phyloP scores from a whole-genome alignment of 2,113 vertebrate species.

The Bubo scandiacus region DNA sequence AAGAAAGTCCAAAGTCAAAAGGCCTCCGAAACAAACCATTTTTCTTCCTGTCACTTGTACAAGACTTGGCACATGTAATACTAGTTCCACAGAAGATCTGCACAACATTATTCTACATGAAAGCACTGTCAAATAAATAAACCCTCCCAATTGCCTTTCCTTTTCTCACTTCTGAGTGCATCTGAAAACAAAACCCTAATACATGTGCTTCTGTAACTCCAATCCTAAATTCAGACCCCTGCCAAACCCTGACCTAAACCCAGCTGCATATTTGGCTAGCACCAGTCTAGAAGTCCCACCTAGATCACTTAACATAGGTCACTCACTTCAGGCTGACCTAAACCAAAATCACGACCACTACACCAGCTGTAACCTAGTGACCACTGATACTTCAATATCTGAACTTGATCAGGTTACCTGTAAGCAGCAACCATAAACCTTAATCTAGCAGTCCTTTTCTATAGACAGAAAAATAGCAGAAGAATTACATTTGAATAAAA shows the following conservation, averaged over 20 bases:
- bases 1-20: not conserved
- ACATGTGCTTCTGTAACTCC: not conserved
- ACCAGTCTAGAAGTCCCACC: not conserved
- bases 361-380: not conserved
- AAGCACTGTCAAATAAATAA: not conserved
- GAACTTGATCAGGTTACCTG: not conserved
- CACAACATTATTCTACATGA: not conserved
- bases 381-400: rapidly evolving
- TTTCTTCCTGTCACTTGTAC: not conserved
- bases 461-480: not conserved
- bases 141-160: not conserved
- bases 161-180: not conserved
- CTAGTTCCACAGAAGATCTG: not conserved
- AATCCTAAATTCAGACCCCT: not conserved
- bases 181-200: not conserved
- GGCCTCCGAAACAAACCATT: not conserved
- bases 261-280: not conserved
- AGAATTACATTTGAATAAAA: not conserved
- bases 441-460: not conserved
- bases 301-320: not conserved
- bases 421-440: not conserved
- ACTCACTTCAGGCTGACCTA: not conserved
- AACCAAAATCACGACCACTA: rapidly evolving
- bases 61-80: not conserved
- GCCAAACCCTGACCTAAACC: not conserved